Evolutionary conservation across 2,113 vertebrate genomes (phyloP).

Genomic region (Cephalophus harveyi): DNA sequence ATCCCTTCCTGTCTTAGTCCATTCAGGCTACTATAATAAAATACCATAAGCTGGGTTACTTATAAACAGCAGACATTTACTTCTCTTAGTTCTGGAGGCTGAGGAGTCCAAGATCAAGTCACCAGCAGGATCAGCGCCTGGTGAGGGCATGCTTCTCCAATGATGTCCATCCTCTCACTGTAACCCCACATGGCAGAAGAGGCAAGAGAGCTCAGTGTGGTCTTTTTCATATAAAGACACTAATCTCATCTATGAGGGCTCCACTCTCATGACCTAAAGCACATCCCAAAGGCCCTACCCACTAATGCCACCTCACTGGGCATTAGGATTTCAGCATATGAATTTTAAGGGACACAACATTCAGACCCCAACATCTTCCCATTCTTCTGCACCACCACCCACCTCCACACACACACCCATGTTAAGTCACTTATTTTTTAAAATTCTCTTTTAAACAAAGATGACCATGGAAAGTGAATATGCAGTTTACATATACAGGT

Average conservation of each 20-base stretch:
- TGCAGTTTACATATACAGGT: not conserved
- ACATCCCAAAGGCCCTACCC: not conserved
- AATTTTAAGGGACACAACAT: not conserved
- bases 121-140: not conserved
- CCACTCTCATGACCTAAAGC: not conserved
- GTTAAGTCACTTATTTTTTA: not conserved
- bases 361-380: not conserved
- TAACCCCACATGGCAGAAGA: no score
- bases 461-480: not conserved
- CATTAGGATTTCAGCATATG: not conserved
- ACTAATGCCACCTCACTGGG: not conserved
- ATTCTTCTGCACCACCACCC: not conserved
- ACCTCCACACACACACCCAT: rapidly evolving
- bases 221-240: not conserved
- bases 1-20: not conserved
- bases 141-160: not conserved
- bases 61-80: not conserved
- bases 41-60: not conserved
- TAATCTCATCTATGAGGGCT: not conserved
- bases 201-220: not conserved
- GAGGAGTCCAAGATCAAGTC: not conserved
- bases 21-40: not conserved
- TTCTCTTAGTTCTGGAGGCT: not conserved
- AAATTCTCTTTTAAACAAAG: not conserved
- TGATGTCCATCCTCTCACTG: not conserved